Evolutionary conservation across 2,888 invertebrate genomes (phyloP), one percentile per base, ranked within the genome.

Genomic region (Notocelia uddmanniana): DNA sequence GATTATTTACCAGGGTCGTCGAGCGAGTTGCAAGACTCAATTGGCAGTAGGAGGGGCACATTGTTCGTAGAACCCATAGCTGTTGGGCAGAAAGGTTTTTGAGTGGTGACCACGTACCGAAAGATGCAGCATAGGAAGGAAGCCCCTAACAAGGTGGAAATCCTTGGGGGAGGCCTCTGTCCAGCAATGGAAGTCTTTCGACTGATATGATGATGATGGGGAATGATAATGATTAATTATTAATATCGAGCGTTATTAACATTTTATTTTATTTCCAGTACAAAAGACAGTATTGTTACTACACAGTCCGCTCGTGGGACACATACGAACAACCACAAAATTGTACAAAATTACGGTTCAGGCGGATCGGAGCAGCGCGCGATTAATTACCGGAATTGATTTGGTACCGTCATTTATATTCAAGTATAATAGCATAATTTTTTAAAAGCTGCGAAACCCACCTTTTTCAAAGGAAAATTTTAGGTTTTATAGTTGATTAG

Each of bases 321-420:
- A 23, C 59, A 45, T 6, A 41, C 11, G 18, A 18, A 52, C 9
- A 21, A 15, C 37, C 21, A 34, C 45, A 68, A 57, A 41, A 50
- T 34, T 37, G 13, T 18, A n/a, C 50, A 18, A 13, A 41, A 45
- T 21, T 64, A 63, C 57, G 63, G 48, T 9, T 26, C 13, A 18
- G 18, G 5, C 19, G 6, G 26, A 23, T 57, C 15, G 18, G 37
- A 5, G 58, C 50, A 13, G 26, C 41, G 31, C 26, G 31, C 26
- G 34, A 52, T 66, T 59, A 59, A 70, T 70, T 66, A 26, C 26
- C 19, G n/a, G 19, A 52, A 66, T 59, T 59, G 41, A 59, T 59
- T 59, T 41, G 58, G 55, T 59, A 60, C 67, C 23, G 48, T 55
- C 62, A 48, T 68, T 62, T 48, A 54, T 26, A 67, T 59, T 57